Conservation (phyloP, 2,888 invertebrate species). For the Nomada lathburiana region DNA sequence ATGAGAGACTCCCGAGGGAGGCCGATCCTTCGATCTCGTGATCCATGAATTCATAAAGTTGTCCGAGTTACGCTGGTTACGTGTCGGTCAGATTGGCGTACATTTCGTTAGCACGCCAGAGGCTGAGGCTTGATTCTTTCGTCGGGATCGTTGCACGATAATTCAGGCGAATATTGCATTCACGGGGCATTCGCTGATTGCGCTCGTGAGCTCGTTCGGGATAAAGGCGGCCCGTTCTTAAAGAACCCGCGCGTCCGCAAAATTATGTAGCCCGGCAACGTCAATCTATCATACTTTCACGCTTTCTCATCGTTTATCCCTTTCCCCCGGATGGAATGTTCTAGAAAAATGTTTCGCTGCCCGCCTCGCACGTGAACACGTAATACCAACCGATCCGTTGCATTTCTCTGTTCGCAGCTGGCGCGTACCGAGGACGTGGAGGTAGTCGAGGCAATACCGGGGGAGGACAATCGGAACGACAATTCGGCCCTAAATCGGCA, state of each 20-base stretch:
- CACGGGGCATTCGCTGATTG: conserved; percentile 36
- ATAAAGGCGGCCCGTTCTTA: conserved; percentile 44
- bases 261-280: conserved; percentile 55
- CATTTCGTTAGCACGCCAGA: conserved; percentile 25
- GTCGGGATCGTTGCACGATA: conserved; percentile 45
- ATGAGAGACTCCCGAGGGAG: conserved; percentile 24
- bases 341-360: conserved; percentile 27
- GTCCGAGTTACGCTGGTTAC: not conserved
- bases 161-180: conserved; percentile 45
- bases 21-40: not conserved
- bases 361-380: conserved; percentile 26
- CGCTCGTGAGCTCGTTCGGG: conserved; percentile 7
- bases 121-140: conserved; percentile 29
- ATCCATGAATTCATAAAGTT: not conserved
- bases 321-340: conserved; percentile 14
- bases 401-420: conserved; percentile 71
- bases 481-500: conserved; percentile 85
- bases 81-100: not conserved
- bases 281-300: conserved; percentile 63
- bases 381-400: not conserved
- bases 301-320: conserved; percentile 54
- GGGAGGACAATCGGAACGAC: conserved; percentile 85
- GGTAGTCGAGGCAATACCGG: conserved; percentile 88
- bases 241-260: conserved; percentile 48
- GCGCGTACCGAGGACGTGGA: conserved; percentile 87